phyloP scores from a whole-genome alignment of 1,140 invertebrate species.

The Polypedilum pembai region DNA sequence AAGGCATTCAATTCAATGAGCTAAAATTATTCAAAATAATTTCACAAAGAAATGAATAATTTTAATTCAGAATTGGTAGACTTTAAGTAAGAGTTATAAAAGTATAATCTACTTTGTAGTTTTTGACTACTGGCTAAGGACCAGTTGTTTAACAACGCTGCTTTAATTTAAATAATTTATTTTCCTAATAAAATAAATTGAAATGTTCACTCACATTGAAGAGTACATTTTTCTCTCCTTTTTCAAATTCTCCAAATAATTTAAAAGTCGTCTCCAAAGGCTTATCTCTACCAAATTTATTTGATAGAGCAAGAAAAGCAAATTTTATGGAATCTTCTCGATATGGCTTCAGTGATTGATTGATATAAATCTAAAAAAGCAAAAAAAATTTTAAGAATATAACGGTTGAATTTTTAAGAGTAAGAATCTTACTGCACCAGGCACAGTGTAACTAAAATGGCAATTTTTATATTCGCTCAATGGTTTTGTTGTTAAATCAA shows the following conservation, averaged over 20 bases:
- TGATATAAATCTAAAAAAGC: conserved; percentile 32
- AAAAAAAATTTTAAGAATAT: neutral
- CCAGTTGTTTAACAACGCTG: too few species aligned
- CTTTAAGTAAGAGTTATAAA: too few species aligned
- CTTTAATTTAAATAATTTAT: too few species aligned
- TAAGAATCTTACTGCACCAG: conserved; percentile 35
- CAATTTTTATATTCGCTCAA: conserved; percentile 36
- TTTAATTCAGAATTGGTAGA: too few species aligned
- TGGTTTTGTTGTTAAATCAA: conserved; percentile 34
- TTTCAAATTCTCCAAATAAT: conserved; percentile 37
- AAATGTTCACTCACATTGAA: conserved; percentile 39
- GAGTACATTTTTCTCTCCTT: conserved; percentile 36
- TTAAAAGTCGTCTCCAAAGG: conserved; percentile 40
- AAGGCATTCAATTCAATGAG: too few species aligned
- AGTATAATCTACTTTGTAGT: too few species aligned
- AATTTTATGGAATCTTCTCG: conserved; percentile 40
- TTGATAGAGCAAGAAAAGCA: conserved; percentile 37
- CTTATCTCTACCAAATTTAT: conserved; percentile 37
- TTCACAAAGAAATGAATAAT: too few species aligned
- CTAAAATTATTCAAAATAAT: too few species aligned
- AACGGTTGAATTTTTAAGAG: too few species aligned
- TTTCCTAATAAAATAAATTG: too few species aligned
- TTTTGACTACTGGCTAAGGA: too few species aligned
- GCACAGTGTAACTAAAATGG: conserved; percentile 38
- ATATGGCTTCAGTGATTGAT: conserved; percentile 34